Evolutionary conservation across 2,113 vertebrate species (phyloP), one percentile per base, ranked within the genome.

Genomic region (Octodon degus): DNA sequence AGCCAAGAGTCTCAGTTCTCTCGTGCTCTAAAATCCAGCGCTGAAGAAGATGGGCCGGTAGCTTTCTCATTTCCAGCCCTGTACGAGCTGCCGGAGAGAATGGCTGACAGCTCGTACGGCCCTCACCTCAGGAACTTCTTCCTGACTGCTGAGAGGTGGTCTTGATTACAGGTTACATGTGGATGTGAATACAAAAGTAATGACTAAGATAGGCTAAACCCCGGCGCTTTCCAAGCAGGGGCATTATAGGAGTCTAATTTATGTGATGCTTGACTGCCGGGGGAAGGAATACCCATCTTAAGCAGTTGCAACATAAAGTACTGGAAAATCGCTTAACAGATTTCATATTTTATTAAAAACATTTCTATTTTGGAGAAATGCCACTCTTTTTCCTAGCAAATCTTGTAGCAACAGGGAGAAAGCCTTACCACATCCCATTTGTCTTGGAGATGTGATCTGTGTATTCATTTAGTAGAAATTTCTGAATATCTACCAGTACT

Each of bases 321-420:
- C 96, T 97, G 68, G 96, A 97, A 97, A 96, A 96, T 94, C 95
- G 79, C 94, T 95, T 97, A 95, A 96, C 72, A 92, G 86, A 80
- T 92, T 96, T 96, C 96, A 95, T 95, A 89, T 72, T 95, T 89
- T 95, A 77, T 92, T 96, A 92, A 93, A 96, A 94, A 70, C 67
- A 95, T 96, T 95, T 93, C 50, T 77, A 62, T 86, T 47, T 84
- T 97, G 70, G 84, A 94, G 30, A 96, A 91, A 79, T 79, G 70
- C 86, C 91, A 85, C 40, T 81, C 14, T 80, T 60, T 40, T 82
- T 74, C 84, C 68, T 58, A 50, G 50, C 92, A 90, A 47, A 86
- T 94, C 87, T 87, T 72, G 12, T 74, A 79, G 81, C 85, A 92
- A 2, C 7, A 24, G 34, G 19, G 77, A 62, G 34, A 91, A 67